Evolutionary conservation across 2,797 vertebrate genomes (phyloP).

Genomic region (Euthynnus affinis): DNA sequence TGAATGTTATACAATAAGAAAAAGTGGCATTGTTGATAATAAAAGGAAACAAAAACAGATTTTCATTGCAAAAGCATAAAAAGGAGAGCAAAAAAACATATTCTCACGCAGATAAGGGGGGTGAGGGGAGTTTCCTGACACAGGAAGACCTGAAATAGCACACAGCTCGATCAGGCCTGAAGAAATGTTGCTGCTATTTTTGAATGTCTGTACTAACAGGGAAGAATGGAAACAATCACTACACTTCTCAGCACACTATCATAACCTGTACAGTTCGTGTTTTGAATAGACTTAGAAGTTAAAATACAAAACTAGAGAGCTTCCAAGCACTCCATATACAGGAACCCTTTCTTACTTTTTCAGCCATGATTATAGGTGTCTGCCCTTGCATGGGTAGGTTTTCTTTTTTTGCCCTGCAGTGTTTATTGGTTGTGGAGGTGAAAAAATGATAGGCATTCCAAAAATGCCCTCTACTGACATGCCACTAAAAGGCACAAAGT

Average conservation of each 20-base stretch:
- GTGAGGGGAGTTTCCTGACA: slow-evolving; percentile 83
- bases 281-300: slow-evolving; percentile 25
- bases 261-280: background rate
- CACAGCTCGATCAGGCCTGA: slow-evolving; percentile 78
- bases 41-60: slow-evolving; percentile 37
- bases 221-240: slow-evolving; percentile 67
- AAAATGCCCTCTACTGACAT: slow-evolving; percentile 69
- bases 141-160: slow-evolving; percentile 88
- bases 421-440: slow-evolving; percentile 77
- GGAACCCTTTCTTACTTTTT: slow-evolving; percentile 42
- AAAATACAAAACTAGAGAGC: slow-evolving; percentile 20
- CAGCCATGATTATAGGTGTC: slow-evolving; percentile 45
- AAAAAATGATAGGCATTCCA: slow-evolving; percentile 78
- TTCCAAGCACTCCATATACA: slow-evolving; percentile 2
- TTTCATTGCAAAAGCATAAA: slow-evolving; percentile 48
- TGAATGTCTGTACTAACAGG: slow-evolving; percentile 71
- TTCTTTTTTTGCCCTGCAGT: slow-evolving; percentile 52
- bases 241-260: slow-evolving; percentile 33
- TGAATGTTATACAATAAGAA: slow-evolving; percentile 20
- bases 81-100: slow-evolving; percentile 56
- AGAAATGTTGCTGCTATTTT: slow-evolving; percentile 82
- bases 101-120: slow-evolving; percentile 70
- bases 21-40: slow-evolving; percentile 1
- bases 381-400: slow-evolving; percentile 46
- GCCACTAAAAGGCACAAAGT: slow-evolving; percentile 37